Base-by-base conservation (phyloP, 2,888 invertebrate genomes). In the Cybosia mesomella region DNA sequence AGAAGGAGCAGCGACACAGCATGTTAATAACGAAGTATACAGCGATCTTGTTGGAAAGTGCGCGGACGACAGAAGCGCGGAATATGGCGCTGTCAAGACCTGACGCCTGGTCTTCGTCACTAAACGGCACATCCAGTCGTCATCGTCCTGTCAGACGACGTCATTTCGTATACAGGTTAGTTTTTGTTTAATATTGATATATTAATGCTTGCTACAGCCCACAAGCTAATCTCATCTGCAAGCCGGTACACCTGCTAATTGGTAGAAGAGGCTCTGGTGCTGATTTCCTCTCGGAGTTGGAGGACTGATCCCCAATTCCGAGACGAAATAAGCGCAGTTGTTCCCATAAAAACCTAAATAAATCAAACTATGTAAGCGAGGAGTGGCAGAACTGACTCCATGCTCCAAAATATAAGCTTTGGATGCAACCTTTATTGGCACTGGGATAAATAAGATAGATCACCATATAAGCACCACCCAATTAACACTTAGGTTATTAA, bases 1-100 rank as follows among this genome's bases (percentile, higher is more conserved):
- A 75, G 72, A 69, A 73, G 59, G 64, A 73, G 61, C 62, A 72
- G 68, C 72, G 73, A n/a, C 67, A 73, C 75, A 87, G 91, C 80
- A 97, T 97, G 97, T 93, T 97, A 88, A 97, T 97, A 87, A 97
- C 97, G 28, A 96, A 96, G 85, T 97, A 96, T 83, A 97, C 97
- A n/a, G 95, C 96, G 63, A 95, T 97, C 71, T 87, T 97, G 84
- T 89, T 97, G 91, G 96, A 96, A 87, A 96, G 96, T 71, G 96
- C 96, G n/a, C 93, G 94, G 82, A 94, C 89, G 66, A 87, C 91
- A 62, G 95, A 95, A 73, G 92, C 91, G 2, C 87, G 93, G 79
- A 91, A 91, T 65, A 81, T 84, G 64, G 87, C 87, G 10, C 72
- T 87, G 76, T 71, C 88, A 61, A 85, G 89, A 65, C 77, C 86